Conservation (phyloP, 2,888 invertebrate genomes). For the Beris morrisii region DNA sequence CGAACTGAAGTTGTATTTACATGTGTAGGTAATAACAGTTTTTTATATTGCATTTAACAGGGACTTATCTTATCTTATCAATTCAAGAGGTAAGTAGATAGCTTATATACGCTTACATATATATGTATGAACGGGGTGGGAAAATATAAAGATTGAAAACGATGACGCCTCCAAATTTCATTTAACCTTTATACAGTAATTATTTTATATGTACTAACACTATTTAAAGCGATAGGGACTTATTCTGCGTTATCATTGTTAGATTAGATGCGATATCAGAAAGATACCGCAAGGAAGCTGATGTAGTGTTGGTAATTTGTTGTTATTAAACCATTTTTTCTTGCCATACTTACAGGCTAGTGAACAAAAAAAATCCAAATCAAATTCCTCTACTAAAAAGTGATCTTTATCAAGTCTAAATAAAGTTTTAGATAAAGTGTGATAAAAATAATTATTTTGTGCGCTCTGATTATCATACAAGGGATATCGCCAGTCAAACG, state of each 20-base stretch:
- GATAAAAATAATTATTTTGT: slow-evolving; percentile 31
- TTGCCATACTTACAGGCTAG: no score
- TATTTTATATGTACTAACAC: slow-evolving; percentile 5
- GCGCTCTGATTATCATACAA: slow-evolving; percentile 32
- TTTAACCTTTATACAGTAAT: neutral
- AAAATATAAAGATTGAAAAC: slow-evolving; percentile 1
- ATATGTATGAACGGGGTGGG: slow-evolving; percentile 14
- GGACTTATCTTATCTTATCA: slow-evolving; percentile 23
- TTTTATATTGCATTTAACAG: no score
- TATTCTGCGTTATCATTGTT: slow-evolving; percentile 42
- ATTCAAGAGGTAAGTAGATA: neutral
- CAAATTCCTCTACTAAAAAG: slow-evolving; percentile 39
- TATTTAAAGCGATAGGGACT: slow-evolving; percentile 19
- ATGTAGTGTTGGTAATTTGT: slow-evolving; percentile 20
- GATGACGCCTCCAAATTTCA: slow-evolving; percentile 9
- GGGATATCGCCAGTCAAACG: slow-evolving; percentile 26
- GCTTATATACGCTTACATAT: neutral
- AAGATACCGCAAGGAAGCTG: slow-evolving; percentile 40
- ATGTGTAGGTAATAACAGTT: no score
- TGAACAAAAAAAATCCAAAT: slow-evolving; percentile 20
- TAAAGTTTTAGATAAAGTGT: slow-evolving; percentile 36
- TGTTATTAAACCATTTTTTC: slow-evolving; percentile 25
- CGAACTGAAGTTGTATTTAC: no score
- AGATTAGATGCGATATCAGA: slow-evolving; percentile 43
- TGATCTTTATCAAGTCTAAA: slow-evolving; percentile 40